Evolutionary conservation across 2,888 invertebrate genomes (phyloP), one percentile per base, ranked within the genome.

Genomic region (Phymatocera aterrima): DNA sequence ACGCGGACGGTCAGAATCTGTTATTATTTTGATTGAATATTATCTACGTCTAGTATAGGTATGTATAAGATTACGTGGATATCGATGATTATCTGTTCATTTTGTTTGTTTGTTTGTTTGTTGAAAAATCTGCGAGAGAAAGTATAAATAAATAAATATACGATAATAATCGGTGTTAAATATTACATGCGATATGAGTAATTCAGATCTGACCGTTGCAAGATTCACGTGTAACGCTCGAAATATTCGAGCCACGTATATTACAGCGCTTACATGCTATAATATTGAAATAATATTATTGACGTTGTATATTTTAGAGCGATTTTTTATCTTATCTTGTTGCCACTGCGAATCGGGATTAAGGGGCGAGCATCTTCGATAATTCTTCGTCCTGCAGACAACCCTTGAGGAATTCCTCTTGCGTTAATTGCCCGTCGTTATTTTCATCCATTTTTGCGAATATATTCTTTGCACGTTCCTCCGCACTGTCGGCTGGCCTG

Each of bases 401-500:
- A 80, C 98, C 99, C 91, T 98, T 98, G 82, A 99, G 94, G 92
- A 99, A 99, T 93, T 99, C 99, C 84, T 99, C 98, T 92, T 98
- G 97, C 83, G 98, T 98, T 89, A 99, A 94, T 91, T 98, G 98
- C 80, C 99, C 99, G 91, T 99, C 99, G 92, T 98, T 97, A 93
- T 99, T 99, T 90, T 98, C 97, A 91, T 99, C 99, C 99, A 99
- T 99, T 92, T 98, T 98, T 80, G 98, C 98, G 92, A 99, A 99
- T 88, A 99, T 99, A 91, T 98, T 99, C 93, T 98, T 98, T 85
- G 99, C 99, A 84, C 99, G 93, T 90, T 99, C 98, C 90, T 99
- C 98, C 37, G 99, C 99, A 24, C 98, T 97, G 91, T 98, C 98
- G 54, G 97, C 97, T 68, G 98, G 97, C 89, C 97, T 93, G 92